These are phyloP conservation scores for Columba guinea DNA, from an alignment of 2,797 vertebrate genomes.

Conservation along the genomic window DNA sequence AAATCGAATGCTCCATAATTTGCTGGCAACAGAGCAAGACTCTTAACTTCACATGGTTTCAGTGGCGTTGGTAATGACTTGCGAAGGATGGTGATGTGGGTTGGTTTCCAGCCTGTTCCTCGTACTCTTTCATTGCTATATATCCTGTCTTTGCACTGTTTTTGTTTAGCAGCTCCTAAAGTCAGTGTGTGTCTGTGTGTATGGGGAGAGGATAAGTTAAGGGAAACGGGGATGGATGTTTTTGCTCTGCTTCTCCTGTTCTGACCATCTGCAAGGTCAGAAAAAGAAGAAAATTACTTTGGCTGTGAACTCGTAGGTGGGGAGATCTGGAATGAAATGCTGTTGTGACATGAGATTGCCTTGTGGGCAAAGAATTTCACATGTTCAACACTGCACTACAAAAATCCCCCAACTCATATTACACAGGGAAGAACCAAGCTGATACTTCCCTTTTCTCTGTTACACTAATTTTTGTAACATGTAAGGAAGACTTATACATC, in stretches of 20 bases:
- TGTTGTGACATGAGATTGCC: neutral
- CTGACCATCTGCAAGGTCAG: neutral
- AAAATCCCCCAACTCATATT: neutral
- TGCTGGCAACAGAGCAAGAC: neutral
- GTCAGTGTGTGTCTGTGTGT: neutral
- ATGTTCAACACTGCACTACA: neutral
- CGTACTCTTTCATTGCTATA: neutral
- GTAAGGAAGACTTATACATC: neutral
- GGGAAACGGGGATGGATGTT: neutral
- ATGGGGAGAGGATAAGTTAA: neutral
- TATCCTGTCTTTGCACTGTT: neutral
- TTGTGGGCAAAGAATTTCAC: constrained; percentile 15
- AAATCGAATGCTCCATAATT: neutral
- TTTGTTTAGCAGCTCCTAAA: neutral
- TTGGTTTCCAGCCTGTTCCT: neutral
- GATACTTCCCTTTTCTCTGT: constrained; percentile 17
- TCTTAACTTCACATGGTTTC: neutral
- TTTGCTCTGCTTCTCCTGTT: neutral
- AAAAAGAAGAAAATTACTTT: neutral
- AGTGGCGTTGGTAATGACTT: neutral
- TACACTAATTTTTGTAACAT: neutral
- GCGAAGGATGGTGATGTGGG: neutral
- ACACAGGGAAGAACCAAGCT: neutral
- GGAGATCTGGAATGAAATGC: neutral
- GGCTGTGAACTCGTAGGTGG: neutral